Base-by-base conservation (phyloP, 1,140 invertebrate species). In the Oedothorax gibbosus region DNA sequence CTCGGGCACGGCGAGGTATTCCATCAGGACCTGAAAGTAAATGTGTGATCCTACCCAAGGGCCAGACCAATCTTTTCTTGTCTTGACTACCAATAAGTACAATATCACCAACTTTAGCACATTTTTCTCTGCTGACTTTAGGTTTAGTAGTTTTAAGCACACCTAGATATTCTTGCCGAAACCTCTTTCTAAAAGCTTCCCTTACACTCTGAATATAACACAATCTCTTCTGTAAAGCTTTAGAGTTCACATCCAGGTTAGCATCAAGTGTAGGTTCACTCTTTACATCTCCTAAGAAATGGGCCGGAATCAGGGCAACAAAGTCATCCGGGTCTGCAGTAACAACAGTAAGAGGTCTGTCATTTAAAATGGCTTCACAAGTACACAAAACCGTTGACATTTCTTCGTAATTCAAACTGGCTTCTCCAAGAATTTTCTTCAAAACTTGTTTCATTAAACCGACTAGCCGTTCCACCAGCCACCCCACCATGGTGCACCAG, bases 151-250 rank as follows among this genome's bases (percentile, higher is more conserved):
- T 68, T 21, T 68, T n/a, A 15, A 73, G n/a, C n/a, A 9, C 18
- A 18, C 76, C 76, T 20, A 78, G 50, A 66, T 78, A 78, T 78
- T 78, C 76, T 51, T 65, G 76, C 3, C 76, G 18, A 78, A 78
- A 78, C 50, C 60, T 78, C 12, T 66, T 66, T 21, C 20, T 66
- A 12, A 68, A 79, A 54, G 57, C 75, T n/a, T 77, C 4, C 8
- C 14, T 0, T 2, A 50, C 15, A 20, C 20, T 77, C 20, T 77
- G 75, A 11, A 77, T 64, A 60, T 65, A 51, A 64, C 60, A 18
- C 60, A 77, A 64, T 64, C 60, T 15, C 20, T 51, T n/a, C 35
- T 54, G 20, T 9, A 12, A 66, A n/a, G 53, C n/a, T 2, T 10
- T 49, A 66, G 65, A 69, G 15, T 80, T 50, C 11, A 68, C 21